Evolutionary conservation across 2,113 vertebrate species (phyloP).

Genomic region (Gymnocephalus cernua): DNA sequence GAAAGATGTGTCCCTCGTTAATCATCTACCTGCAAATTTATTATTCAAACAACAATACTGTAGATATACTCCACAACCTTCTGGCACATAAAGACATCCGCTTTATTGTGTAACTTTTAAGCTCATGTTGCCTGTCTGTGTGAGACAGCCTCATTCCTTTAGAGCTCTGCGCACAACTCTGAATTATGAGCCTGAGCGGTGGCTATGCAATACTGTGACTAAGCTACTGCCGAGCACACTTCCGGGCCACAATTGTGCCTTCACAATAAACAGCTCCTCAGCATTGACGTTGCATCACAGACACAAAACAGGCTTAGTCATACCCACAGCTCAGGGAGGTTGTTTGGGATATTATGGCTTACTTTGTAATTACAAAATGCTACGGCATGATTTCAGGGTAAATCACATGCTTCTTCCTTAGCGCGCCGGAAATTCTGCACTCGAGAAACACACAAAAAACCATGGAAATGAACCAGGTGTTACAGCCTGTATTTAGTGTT

Average conservation of each 20-base stretch:
- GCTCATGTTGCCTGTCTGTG: slow-evolving; percentile 18
- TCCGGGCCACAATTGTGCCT: slow-evolving; percentile 50
- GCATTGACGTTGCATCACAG: slow-evolving; percentile 56
- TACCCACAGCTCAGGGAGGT: slow-evolving; percentile 57
- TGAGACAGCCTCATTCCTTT: slow-evolving; percentile 37
- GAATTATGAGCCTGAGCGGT: slow-evolving; percentile 35
- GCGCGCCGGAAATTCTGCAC: slow-evolving; percentile 17
- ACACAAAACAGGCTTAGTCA: slow-evolving; percentile 74
- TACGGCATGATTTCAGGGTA: slow-evolving; percentile 62
- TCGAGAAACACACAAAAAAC: slow-evolving; percentile 28
- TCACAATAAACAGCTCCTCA: slow-evolving; percentile 61
- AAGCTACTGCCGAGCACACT: slow-evolving; percentile 63
- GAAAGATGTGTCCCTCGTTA: slow-evolving; percentile 36
- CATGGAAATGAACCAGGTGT: slow-evolving; percentile 15
- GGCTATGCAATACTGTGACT: slow-evolving; percentile 62
- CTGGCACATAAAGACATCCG: slow-evolving; percentile 21
- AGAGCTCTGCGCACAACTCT: slow-evolving; percentile 12
- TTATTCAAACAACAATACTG: slow-evolving; percentile 39
- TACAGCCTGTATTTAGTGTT: background rate
- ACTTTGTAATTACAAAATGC: slow-evolving; percentile 74
- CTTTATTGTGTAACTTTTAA: slow-evolving; percentile 41
- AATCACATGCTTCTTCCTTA: slow-evolving; percentile 48
- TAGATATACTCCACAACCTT: slow-evolving; percentile 14
- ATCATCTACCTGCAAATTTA: slow-evolving; percentile 34
- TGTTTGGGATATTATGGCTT: slow-evolving; percentile 69